These are phyloP conservation scores for Gnathochromis pfefferi DNA, from an alignment of 2,113 vertebrate species.

Conservation along the genomic window DNA sequence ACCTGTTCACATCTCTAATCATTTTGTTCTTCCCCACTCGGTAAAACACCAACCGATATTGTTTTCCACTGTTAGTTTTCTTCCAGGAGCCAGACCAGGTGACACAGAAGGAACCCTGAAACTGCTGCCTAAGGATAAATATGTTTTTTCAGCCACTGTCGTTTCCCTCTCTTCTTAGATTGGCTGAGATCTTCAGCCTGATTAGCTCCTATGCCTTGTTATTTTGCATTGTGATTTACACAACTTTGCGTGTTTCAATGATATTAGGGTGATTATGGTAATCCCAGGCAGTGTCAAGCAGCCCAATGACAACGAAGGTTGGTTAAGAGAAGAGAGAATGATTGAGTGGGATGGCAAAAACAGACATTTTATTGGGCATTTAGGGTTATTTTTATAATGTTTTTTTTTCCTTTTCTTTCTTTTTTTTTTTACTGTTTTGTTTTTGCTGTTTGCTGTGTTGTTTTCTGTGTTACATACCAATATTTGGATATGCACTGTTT, in stretches of 20 bases:
- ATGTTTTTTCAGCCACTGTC: background rate
- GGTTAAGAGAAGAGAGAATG: background rate
- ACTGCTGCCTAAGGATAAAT: background rate
- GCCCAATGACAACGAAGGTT: background rate
- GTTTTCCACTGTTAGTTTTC: background rate
- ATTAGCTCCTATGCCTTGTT: background rate
- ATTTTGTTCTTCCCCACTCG: background rate
- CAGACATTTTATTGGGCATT: background rate
- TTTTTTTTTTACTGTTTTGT: background rate
- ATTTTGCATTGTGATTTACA: background rate
- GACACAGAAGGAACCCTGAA: background rate
- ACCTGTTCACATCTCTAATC: background rate
- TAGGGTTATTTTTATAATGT: background rate
- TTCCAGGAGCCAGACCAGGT: background rate
- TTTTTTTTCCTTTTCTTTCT: fast-evolving
- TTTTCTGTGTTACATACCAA: background rate
- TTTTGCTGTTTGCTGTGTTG: background rate
- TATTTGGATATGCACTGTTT: background rate
- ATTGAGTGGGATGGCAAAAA: background rate
- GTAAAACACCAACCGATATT: background rate
- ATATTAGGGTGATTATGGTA: background rate
- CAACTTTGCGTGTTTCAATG: background rate
- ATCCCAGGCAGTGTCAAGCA: background rate
- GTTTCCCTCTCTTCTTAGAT: background rate
- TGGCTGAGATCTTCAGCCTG: background rate